phyloP scores from a whole-genome alignment of 2,113 vertebrate genomes.

The Tringa solitaria region DNA sequence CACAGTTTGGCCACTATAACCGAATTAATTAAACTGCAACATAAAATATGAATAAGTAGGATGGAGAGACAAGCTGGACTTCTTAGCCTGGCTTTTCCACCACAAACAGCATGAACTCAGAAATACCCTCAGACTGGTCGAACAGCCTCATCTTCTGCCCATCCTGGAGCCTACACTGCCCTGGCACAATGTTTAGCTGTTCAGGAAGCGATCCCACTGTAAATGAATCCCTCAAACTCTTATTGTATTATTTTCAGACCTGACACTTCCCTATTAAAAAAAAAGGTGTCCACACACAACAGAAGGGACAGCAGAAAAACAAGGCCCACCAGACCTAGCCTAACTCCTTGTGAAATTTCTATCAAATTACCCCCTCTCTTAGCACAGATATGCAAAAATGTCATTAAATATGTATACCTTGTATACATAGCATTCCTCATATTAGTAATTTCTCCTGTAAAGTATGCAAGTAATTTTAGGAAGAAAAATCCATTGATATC shows the following conservation, averaged over 20 bases:
- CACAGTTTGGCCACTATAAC: not conserved
- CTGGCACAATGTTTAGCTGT: not conserved
- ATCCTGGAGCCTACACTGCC: not conserved
- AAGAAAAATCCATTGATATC: not conserved
- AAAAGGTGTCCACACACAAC: not conserved
- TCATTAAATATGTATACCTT: not conserved
- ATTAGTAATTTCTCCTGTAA: not conserved
- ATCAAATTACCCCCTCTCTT: not conserved
- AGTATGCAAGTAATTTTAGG: not conserved
- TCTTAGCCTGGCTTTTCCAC: not conserved
- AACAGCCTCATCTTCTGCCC: not conserved
- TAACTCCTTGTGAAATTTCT: not conserved
- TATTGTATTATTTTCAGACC: not conserved
- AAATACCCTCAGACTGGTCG: not conserved
- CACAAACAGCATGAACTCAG: not conserved
- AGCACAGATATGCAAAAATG: not conserved
- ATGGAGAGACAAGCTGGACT: not conserved
- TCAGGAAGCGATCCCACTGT: not conserved
- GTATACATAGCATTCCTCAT: not conserved
- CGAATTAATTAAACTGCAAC: not conserved
- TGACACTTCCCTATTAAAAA: not conserved
- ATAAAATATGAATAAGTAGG: not conserved
- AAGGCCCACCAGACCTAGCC: not conserved
- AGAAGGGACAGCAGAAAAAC: not conserved
- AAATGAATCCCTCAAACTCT: not conserved